These are phyloP conservation scores for Zapus hudsonius DNA, from an alignment of 2,113 vertebrate genomes.

Conservation along the genomic window DNA sequence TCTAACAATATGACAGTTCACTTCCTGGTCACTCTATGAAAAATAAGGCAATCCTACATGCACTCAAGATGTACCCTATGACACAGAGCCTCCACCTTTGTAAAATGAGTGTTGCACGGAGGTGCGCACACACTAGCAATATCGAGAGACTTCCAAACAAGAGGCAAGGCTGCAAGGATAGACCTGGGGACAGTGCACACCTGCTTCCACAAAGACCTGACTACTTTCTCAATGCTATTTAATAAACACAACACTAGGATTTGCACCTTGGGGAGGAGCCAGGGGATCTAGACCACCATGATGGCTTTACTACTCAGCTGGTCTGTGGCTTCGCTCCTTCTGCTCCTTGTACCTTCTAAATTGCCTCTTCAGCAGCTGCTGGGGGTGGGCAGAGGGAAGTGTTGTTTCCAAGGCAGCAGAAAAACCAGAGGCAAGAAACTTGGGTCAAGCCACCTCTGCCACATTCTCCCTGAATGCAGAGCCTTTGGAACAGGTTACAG, in stretches of 20 bases:
- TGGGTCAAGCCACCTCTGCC: background rate
- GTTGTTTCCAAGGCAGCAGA: background rate
- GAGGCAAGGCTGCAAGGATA: background rate
- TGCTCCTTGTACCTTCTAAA: background rate
- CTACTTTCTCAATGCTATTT: background rate
- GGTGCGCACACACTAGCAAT: background rate
- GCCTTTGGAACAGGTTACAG: background rate
- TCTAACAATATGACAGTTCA: background rate
- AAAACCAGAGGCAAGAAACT: constrained; percentile 18
- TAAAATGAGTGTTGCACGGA: background rate
- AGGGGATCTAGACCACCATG: too few relatives aligned
- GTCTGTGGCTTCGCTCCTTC: background rate
- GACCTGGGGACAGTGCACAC: background rate
- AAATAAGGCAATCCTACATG: background rate
- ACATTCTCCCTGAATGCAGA: background rate
- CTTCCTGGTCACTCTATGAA: background rate
- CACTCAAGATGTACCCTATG: background rate
- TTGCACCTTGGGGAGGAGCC: background rate
- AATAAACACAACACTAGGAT: background rate
- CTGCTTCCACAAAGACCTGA: background rate
- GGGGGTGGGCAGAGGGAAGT: background rate
- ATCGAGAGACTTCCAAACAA: background rate
- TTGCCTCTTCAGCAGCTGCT: background rate
- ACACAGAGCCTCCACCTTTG: background rate
- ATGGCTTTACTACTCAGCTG: background rate